A percentile compares a stretch with the other conserved stretches of the same genome.
phyloP scores from a whole-genome alignment of 2,888 invertebrate genomes.

The Chelonus formosanus region DNA sequence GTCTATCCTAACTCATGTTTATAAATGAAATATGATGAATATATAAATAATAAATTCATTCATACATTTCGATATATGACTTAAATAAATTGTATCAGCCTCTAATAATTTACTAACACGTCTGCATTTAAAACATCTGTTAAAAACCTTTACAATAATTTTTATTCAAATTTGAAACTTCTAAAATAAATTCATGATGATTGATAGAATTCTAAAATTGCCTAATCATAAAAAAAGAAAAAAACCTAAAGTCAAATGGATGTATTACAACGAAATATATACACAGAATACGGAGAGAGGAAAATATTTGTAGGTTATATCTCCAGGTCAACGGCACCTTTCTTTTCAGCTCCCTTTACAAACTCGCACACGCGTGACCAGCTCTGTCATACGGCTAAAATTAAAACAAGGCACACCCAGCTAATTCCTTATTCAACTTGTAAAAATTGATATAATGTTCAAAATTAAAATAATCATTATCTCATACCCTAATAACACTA shows the following conservation, averaged over 20 bases:
- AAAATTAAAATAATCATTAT: neutral
- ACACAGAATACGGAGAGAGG: slow-evolving; percentile 17
- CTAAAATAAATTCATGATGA: no score
- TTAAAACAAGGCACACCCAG: slow-evolving; percentile 59
- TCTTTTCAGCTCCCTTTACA: slow-evolving; percentile 24
- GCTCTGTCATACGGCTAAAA: slow-evolving; percentile 55
- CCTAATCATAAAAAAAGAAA: neutral
- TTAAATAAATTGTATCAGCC: no score
- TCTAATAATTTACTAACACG: no score
- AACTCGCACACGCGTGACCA: slow-evolving; percentile 28
- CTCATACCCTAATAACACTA: slow-evolving; percentile 2
- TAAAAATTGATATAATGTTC: slow-evolving; percentile 1
- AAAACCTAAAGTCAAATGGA: slow-evolving; percentile 44
- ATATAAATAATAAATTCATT: no score
- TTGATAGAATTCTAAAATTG: no score
- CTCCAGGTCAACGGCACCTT: slow-evolving; percentile 58
- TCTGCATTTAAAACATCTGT: no score
- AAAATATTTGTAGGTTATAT: slow-evolving; percentile 56
- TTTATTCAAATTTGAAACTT: no score
- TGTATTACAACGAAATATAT: slow-evolving; percentile 48
- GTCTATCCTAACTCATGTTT: no score
- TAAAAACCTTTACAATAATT: no score
- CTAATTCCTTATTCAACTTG: slow-evolving; percentile 1
- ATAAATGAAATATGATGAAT: no score
- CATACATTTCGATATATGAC: no score